These are phyloP conservation scores for Rhamnusium bicolor DNA, from an alignment of 2,888 invertebrate genomes.

Conservation along the genomic window DNA sequence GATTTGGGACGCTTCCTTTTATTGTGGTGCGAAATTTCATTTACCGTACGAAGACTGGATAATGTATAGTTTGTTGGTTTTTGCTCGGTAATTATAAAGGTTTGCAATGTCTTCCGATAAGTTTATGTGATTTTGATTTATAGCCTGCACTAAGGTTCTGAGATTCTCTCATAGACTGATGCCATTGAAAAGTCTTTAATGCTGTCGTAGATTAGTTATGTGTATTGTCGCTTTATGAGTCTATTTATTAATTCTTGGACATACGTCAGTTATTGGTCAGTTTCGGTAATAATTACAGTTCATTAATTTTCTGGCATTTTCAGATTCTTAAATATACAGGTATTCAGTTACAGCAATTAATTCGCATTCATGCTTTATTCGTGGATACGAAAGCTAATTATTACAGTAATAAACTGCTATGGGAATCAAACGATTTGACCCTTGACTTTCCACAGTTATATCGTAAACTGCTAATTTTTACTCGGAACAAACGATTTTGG, in stretches of 20 bases:
- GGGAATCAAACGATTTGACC: no score
- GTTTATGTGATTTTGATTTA: constrained; percentile 41
- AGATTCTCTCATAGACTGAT: not conserved
- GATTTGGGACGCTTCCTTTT: not conserved
- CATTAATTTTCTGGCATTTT: not conserved
- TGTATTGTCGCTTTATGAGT: not conserved
- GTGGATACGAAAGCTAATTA: no score
- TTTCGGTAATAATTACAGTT: not conserved
- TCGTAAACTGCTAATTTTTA: no score
- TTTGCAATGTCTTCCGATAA: constrained; percentile 35
- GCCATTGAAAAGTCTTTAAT: not conserved
- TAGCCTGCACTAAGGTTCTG: constrained; percentile 13
- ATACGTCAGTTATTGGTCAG: not conserved
- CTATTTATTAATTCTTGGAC: not conserved
- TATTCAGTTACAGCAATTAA: not conserved
- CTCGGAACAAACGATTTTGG: no score
- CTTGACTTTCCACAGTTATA: no score
- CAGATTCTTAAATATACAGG: no score
- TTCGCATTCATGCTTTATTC: not conserved
- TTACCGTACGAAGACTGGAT: not conserved
- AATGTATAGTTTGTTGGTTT: constrained; percentile 32
- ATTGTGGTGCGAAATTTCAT: not conserved
- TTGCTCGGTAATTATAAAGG: constrained; percentile 41
- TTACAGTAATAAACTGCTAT: no score
- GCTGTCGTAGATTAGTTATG: not conserved